A percentile compares a stretch with the other conserved stretches of the same genome.
phyloP scores from a whole-genome alignment of 1,140 invertebrate genomes.

The Akabosia matsudoensis region DNA sequence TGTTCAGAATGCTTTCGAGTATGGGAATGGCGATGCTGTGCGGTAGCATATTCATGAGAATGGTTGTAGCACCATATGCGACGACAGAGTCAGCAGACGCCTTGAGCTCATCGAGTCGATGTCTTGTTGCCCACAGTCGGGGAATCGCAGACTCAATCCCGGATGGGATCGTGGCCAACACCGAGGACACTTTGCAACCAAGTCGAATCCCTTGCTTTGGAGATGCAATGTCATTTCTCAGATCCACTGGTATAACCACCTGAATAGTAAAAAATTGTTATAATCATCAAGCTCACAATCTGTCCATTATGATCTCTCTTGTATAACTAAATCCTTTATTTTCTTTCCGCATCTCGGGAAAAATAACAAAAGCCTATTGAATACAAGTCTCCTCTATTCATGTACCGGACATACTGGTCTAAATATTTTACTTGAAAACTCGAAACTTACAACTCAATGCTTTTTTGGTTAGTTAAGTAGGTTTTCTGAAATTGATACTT shows the following conservation, averaged over 20 bases:
- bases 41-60: conserved; percentile 49
- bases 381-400: no score
- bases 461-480: no score
- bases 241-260: conserved; percentile 55
- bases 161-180: conserved; percentile 55
- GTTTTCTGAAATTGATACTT: no score
- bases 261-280: no score
- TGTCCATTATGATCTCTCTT: no score
- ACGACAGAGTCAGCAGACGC: conserved; percentile 57
- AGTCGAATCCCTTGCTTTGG: conserved; percentile 49
- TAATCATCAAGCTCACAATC: no score
- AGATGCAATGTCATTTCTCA: conserved; percentile 50
- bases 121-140: conserved; percentile 59
- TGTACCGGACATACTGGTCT: no score
- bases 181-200: conserved; percentile 54
- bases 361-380: no score
- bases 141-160: conserved; percentile 61
- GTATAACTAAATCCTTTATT: no score
- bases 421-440: no score
- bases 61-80: conserved; percentile 55
- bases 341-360: no score
- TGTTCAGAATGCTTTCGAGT: conserved; percentile 42
- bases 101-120: conserved; percentile 55
- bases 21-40: conserved; percentile 35
- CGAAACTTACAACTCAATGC: no score